A percentile compares a stretch with the other conserved stretches of the same genome.
Evolutionary conservation across 2,888 invertebrate species (phyloP).

Genomic region (Ectropis crepuscularia): DNA sequence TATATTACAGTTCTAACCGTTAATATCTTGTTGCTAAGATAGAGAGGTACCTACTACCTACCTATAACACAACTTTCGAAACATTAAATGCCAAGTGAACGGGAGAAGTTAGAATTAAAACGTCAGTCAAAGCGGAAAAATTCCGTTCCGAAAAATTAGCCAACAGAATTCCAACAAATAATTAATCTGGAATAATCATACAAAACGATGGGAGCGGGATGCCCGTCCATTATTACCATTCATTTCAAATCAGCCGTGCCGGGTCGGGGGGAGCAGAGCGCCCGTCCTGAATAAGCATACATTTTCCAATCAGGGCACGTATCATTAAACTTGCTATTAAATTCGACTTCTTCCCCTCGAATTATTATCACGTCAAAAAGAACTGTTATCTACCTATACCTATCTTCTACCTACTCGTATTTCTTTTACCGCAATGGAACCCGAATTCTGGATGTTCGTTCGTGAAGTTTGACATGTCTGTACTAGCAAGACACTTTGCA

Average conservation of each 20-base stretch:
- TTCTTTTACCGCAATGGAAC: background rate
- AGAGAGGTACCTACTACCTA: background rate
- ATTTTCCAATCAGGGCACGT: conserved; percentile 85
- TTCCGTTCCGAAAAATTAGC: conserved; percentile 83
- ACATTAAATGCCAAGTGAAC: conserved; percentile 56
- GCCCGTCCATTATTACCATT: conserved; percentile 83
- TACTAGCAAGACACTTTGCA: too few species aligned
- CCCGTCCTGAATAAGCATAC: conserved; percentile 84
- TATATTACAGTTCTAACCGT: background rate
- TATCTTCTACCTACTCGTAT: background rate
- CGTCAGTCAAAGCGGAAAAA: conserved; percentile 83
- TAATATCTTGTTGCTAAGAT: background rate
- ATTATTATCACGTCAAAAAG: conserved; percentile 80
- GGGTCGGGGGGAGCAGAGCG: conserved; percentile 61
- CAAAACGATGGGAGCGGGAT: conserved; percentile 83
- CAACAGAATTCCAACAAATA: conserved; percentile 83
- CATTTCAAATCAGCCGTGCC: conserved; percentile 84
- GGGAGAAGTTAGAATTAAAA: conserved; percentile 75
- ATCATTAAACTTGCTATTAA: conserved; percentile 85
- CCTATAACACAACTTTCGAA: conserved; percentile 24
- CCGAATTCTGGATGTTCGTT: too few species aligned
- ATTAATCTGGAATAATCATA: conserved; percentile 85
- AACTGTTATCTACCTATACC: conserved; percentile 35
- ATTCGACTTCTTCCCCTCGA: conserved; percentile 83
- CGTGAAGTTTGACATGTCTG: too few species aligned